phyloP scores from a whole-genome alignment of 53 echinoderm and acorn worm genomes.

The Patiria pectinifera region DNA sequence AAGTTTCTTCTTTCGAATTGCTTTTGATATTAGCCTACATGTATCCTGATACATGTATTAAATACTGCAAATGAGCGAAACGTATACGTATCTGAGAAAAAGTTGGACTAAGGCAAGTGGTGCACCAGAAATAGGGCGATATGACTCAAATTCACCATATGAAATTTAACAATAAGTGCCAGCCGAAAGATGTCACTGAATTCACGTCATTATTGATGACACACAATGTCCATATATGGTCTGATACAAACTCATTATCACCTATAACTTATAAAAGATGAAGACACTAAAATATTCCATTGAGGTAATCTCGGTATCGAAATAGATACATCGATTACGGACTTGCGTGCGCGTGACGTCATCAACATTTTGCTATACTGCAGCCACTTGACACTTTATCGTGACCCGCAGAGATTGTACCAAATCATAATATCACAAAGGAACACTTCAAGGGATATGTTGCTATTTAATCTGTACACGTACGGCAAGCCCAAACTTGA shows the following conservation, averaged over 20 bases:
- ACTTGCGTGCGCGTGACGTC: not conserved
- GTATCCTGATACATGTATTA: too few species aligned
- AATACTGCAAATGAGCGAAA: too few species aligned
- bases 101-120: too few species aligned
- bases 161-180: not conserved
- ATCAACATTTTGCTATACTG: not conserved
- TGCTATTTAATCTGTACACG: not conserved
- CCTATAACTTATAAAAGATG: too few species aligned
- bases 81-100: too few species aligned
- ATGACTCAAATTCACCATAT: not conserved
- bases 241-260: not conserved
- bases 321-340: not conserved
- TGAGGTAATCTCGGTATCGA: not conserved
- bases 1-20: too few species aligned
- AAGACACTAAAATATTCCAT: not conserved
- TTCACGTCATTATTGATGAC: not conserved
- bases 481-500: not conserved
- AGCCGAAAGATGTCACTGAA: not conserved
- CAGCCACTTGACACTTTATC: not conserved
- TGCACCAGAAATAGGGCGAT: not conserved
- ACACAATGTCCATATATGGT: not conserved
- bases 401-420: not conserved
- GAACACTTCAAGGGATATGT: not conserved
- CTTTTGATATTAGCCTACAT: too few species aligned
- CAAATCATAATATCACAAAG: not conserved